These are phyloP conservation scores for Alouatta palliata DNA, from an alignment of 2,113 vertebrate species.

Conservation along the genomic window DNA sequence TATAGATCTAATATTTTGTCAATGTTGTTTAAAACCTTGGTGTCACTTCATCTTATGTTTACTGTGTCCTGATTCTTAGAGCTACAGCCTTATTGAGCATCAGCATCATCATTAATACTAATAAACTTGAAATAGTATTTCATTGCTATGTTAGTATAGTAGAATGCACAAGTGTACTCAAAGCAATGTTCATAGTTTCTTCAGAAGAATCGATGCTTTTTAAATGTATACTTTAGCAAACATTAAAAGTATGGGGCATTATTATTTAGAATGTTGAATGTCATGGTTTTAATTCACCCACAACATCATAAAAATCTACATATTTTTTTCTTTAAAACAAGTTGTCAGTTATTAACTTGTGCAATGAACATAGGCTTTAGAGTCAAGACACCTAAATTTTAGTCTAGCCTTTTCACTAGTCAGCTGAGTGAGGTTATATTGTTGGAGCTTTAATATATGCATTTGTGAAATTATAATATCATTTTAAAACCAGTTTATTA, in stretches of 20 bases:
- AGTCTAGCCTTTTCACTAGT: neutral
- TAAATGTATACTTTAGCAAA: neutral
- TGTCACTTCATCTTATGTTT: neutral
- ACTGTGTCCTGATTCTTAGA: neutral
- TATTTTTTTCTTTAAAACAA: neutral
- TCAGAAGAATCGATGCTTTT: neutral
- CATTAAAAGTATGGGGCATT: neutral
- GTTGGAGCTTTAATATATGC: neutral
- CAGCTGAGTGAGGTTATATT: neutral
- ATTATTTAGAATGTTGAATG: neutral
- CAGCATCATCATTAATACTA: neutral
- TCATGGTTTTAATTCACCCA: neutral
- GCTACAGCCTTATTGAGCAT: neutral
- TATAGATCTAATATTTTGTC: neutral
- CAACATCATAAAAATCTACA: neutral
- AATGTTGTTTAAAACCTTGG: neutral
- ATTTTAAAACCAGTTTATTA: neutral
- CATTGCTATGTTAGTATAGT: neutral
- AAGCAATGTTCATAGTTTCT: neutral
- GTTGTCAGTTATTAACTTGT: neutral
- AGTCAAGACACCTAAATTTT: neutral
- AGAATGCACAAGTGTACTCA: neutral
- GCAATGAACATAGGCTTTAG: neutral
- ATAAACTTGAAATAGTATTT: neutral
- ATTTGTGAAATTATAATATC: neutral